These are phyloP conservation scores for Fistularia commersonii DNA, from an alignment of 2,797 vertebrate genomes.

Conservation along the genomic window DNA sequence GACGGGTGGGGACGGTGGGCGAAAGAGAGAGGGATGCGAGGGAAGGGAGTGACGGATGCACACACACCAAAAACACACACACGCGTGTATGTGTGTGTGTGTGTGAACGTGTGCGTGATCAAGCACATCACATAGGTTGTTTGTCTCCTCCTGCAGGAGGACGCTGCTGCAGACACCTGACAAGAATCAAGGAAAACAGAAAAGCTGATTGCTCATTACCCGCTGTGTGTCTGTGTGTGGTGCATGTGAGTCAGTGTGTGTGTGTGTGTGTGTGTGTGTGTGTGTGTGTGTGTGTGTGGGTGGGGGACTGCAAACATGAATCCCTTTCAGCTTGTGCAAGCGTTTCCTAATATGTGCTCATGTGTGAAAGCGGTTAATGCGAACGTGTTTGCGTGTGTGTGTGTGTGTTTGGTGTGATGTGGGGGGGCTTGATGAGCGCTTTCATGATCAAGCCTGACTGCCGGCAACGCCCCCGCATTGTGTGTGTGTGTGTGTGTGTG, in stretches of 20 bases:
- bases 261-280: no score
- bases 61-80: constrained; percentile 1
- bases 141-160: constrained; percentile 9
- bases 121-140: constrained; percentile 25
- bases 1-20: constrained; percentile 34
- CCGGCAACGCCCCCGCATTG: constrained; percentile 20
- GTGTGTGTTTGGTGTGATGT: no score
- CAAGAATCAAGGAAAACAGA: constrained; percentile 27
- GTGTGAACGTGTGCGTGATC: no score
- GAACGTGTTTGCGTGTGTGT: constrained; percentile 5
- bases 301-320: no score
- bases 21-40: constrained; percentile 18
- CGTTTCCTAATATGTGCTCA: no score
- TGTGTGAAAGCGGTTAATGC: constrained; percentile 12
- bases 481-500: no score
- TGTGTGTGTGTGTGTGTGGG: no score
- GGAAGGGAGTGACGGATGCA: constrained; percentile 20
- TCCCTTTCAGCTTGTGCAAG: no score
- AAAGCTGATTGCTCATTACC: constrained; percentile 47
- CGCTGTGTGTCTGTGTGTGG: constrained; percentile 8
- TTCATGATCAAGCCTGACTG: constrained; percentile 36
- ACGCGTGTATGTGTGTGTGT: no score
- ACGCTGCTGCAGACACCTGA: constrained; percentile 35
- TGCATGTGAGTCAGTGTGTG: constrained; percentile 14
- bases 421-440: constrained; percentile 21